Evolutionary conservation across 2,113 vertebrate genomes (phyloP), one percentile per base, ranked within the genome.

Genomic region (Gymnocephalus cernua): DNA sequence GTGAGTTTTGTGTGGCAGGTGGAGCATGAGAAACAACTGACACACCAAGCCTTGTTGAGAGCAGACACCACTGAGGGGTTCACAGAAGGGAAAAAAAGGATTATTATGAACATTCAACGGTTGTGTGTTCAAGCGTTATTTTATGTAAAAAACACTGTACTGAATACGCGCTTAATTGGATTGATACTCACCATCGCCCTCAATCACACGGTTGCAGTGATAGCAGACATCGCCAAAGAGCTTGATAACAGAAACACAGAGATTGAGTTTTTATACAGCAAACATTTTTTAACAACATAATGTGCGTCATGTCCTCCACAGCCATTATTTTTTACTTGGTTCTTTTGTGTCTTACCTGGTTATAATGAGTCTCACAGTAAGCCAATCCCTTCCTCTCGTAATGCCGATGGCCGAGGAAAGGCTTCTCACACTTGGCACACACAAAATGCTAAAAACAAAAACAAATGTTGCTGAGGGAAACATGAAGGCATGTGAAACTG

Each of bases 1-100:
- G 98, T 99, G 92, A 99, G 95, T 84, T 99, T 99, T 83, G 97
- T 97, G 95, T 99, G 98, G 95, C 98, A 99, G 86, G 98, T 99
- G 51, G 98, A 98, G 91, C 98, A 99, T n/a, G 98, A 97, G 41
- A 99, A 99, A 81, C 98, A 99, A 90, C 95, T 97, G 89, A 99
- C 98, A 48, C 98, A 99, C 98, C 98, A 99, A 79, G 98, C 98
- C 91, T 99, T 99, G 93, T 99, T 99, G 89, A 99, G 95, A 65
- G 98, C 98, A 6, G 98, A 99, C 4, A 99, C 98, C 93, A 99
- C 98, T 99, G 83, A 21, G 45, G 7, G 38, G 73, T 4, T 70
- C 4, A 79, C 10, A 11, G 45, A 4, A 32, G 29, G 4, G 32
- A 51, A 13, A n/a, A 48, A 19, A 65, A 57, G 83, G n/a, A 79